Percentiles rank a stretch among this genome's conserved stretches.
Conservation (phyloP, 2,113 vertebrate species). For the Myrmophylax atrothorax region DNA sequence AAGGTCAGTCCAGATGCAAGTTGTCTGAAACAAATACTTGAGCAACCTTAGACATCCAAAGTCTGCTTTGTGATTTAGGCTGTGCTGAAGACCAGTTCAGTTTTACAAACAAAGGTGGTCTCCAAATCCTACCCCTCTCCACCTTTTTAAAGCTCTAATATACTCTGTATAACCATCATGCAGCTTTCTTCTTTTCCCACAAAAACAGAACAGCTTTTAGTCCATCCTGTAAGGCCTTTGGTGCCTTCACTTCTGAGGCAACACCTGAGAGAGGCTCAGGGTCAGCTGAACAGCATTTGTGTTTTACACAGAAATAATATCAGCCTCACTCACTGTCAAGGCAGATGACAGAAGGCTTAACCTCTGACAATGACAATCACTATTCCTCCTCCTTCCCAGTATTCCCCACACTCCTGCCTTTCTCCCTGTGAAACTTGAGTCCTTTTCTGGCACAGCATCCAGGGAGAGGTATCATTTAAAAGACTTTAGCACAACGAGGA, state of each 20-base stretch:
- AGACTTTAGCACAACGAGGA: background rate
- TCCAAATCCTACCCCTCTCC: background rate
- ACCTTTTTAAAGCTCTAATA: rapidly evolving
- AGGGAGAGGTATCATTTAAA: background rate
- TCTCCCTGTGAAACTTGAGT: background rate
- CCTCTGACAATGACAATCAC: background rate
- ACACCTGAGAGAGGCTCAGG: background rate
- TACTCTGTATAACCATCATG: background rate
- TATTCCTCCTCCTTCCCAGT: background rate
- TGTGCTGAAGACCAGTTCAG: background rate
- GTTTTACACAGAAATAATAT: background rate
- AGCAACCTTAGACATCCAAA: background rate
- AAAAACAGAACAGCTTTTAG: background rate
- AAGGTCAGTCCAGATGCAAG: background rate
- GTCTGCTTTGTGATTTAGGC: background rate
- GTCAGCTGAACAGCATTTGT: rapidly evolving
- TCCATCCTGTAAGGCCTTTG: background rate
- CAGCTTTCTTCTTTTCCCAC: background rate
- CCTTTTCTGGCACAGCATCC: background rate
- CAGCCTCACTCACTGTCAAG: rapidly evolving
- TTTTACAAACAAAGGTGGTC: background rate
- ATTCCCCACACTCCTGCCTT: background rate
- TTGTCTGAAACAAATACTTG: background rate
- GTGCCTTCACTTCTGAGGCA: background rate
- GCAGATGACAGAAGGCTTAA: background rate